phyloP scores from a whole-genome alignment of 92 coral and sea anemone species.

The Isaurus tuberculatus region DNA sequence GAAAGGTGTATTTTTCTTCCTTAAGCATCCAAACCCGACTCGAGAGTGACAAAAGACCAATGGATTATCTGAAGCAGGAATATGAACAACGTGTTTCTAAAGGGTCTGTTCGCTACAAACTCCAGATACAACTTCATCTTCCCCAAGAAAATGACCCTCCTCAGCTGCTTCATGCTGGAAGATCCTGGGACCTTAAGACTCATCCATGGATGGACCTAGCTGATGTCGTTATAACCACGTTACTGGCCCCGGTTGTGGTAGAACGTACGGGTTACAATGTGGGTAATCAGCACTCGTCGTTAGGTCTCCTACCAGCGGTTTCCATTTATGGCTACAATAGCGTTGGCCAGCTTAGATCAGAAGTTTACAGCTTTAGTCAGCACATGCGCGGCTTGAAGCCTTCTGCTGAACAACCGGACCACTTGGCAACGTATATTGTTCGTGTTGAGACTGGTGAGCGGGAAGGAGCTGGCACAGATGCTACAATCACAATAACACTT shows the following conservation, averaged over 20 bases:
- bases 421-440: conserved; percentile 47
- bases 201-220: conserved; percentile 54
- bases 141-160: conserved; percentile 32
- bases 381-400: conserved; percentile 54
- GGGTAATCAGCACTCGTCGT: conserved; percentile 51
- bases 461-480: conserved; percentile 65
- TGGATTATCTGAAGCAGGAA: conserved; percentile 39
- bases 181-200: conserved; percentile 35
- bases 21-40: conserved; percentile 24
- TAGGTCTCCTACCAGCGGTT: conserved; percentile 69
- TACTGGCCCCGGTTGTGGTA: conserved; percentile 19
- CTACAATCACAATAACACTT: conserved; percentile 61
- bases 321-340: conserved; percentile 77
- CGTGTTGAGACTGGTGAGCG: conserved; percentile 71
- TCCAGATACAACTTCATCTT: conserved; percentile 51
- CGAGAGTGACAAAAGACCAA: conserved; percentile 45
- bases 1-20: no score
- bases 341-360: conserved; percentile 62
- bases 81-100: conserved; percentile 30
- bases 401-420: conserved; percentile 25
- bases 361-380: conserved; percentile 66
- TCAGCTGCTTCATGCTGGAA: conserved; percentile 50
- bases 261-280: conserved; percentile 51
- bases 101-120: conserved; percentile 39
- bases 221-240: conserved; percentile 25